These are phyloP conservation scores for Agrochola litura DNA, from an alignment of 2,888 invertebrate species.

Conservation along the genomic window DNA sequence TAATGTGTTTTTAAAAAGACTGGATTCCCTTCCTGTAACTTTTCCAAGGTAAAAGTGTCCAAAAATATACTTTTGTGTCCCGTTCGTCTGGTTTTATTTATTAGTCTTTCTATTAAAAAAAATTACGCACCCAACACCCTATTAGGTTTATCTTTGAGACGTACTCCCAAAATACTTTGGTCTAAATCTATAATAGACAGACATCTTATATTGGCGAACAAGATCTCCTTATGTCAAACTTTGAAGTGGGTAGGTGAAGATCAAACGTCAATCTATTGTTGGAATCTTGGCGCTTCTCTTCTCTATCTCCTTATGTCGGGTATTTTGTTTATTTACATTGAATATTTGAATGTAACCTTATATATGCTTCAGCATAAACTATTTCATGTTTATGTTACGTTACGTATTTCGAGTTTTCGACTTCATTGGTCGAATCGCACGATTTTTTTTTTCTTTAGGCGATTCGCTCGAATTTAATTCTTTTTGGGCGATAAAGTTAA, in stretches of 20 bases:
- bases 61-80: background rate
- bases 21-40: too few species aligned
- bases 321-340: constrained; percentile 30
- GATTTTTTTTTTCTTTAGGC: too few species aligned
- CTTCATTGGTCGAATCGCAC: too few species aligned
- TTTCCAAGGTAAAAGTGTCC: background rate
- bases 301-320: constrained; percentile 9
- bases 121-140: background rate
- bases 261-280: constrained; percentile 41
- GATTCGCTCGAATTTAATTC: too few species aligned
- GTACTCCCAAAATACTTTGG: constrained; percentile 30
- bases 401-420: background rate
- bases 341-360: constrained; percentile 21
- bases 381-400: constrained; percentile 11
- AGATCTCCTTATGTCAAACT: constrained; percentile 47
- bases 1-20: background rate
- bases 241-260: constrained; percentile 48
- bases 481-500: too few species aligned
- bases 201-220: constrained; percentile 26
- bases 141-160: background rate
- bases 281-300: constrained; percentile 14
- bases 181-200: constrained; percentile 34
- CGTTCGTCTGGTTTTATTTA: background rate
- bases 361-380: constrained; percentile 1
- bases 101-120: background rate